Percentiles rank a stretch among this genome's conserved stretches.
Evolutionary conservation across 1,140 invertebrate species (phyloP).

Genomic region (Panagrolaimus sp.): DNA sequence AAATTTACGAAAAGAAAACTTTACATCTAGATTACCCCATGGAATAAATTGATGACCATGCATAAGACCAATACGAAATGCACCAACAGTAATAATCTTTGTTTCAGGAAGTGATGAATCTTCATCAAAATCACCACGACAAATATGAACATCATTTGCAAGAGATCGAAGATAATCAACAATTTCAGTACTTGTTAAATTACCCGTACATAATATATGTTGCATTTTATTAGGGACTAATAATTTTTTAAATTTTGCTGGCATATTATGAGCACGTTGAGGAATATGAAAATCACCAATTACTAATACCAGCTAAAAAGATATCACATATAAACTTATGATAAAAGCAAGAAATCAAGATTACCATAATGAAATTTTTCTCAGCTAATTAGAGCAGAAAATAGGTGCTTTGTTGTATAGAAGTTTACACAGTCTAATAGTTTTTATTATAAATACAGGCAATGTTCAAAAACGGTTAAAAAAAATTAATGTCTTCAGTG

Average conservation of each 20-base stretch:
- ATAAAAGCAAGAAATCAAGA: too few species aligned
- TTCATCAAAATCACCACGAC: conserved; percentile 96
- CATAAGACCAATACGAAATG: conserved; percentile 92
- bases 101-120: conserved; percentile 92
- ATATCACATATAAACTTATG: not conserved
- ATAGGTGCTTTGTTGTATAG: too few species aligned
- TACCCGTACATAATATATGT: conserved; percentile 95
- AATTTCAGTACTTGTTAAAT: conserved; percentile 89
- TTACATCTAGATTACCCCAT: conserved; percentile 67
- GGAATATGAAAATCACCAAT: conserved; percentile 97
- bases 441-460: too few species aligned
- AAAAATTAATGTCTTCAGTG: too few species aligned
- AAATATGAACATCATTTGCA: conserved; percentile 83
- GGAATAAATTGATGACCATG: conserved; percentile 94
- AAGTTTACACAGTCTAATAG: too few species aligned
- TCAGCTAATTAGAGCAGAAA: too few species aligned
- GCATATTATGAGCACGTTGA: conserved; percentile 83
- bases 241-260: conserved; percentile 92
- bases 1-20: conserved; percentile 16
- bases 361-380: too few species aligned
- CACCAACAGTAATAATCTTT: conserved; percentile 94
- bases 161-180: conserved; percentile 96
- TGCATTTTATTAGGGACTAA: conserved; percentile 74
- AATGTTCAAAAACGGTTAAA: too few species aligned
- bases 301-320: conserved; percentile 77